Conservation (phyloP, 2,888 invertebrate genomes). For the Rhaphigaster nebulosa region DNA sequence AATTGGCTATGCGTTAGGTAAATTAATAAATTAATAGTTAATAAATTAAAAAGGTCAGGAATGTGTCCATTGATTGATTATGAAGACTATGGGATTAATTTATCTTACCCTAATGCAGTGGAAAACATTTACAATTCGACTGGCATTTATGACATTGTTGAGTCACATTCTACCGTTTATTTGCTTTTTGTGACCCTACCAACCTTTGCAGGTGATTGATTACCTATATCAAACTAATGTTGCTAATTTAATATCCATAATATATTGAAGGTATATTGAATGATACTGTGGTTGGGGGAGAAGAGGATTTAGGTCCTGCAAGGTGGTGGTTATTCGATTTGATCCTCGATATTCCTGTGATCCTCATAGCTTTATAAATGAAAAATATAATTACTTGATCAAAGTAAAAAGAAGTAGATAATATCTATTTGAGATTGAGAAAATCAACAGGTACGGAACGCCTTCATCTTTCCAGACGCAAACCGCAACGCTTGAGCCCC, state of each 20-base stretch:
- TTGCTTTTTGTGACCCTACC: not conserved
- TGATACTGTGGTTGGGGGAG: too few relatives aligned
- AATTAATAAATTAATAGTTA: not conserved
- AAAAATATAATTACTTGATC: too few relatives aligned
- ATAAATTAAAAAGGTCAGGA: not conserved
- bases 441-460: too few relatives aligned
- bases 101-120: not conserved
- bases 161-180: not conserved
- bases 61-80: not conserved
- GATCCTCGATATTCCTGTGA: too few relatives aligned
- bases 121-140: not conserved
- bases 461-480: too few relatives aligned
- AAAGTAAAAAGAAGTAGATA: too few relatives aligned
- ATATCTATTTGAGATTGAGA: too few relatives aligned
- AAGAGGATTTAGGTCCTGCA: too few relatives aligned
- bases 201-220: not conserved
- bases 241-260: not conserved
- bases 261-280: not conserved
- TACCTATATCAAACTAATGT: not conserved
- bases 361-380: too few relatives aligned
- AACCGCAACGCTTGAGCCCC: too few relatives aligned
- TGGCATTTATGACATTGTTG: not conserved
- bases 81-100: not conserved
- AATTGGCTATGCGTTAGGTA: not conserved
- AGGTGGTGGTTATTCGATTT: too few relatives aligned